phyloP scores from a whole-genome alignment of 1,140 invertebrate species.

The Phymastichus coffea region DNA sequence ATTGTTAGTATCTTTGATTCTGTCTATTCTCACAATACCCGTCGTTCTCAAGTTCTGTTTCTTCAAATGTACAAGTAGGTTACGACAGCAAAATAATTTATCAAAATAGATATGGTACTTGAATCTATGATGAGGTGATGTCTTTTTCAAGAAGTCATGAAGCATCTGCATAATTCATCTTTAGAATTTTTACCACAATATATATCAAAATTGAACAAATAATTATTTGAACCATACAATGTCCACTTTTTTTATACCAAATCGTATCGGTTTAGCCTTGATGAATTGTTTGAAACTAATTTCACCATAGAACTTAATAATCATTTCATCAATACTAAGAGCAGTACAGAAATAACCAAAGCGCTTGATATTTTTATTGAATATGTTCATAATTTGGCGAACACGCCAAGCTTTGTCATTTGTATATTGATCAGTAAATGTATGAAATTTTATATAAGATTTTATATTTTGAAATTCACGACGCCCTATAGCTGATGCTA shows the following conservation, averaged over 20 bases:
- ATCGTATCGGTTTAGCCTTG: too few relatives aligned
- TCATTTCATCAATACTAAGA: too few relatives aligned
- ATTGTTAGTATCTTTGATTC: conserved; percentile 22
- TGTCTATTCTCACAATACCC: conserved; percentile 20
- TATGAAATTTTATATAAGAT: too few relatives aligned
- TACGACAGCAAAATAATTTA: too few relatives aligned
- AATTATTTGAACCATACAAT: conserved; percentile 22
- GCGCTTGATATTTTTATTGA: conserved; percentile 13
- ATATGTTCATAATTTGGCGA: too few relatives aligned
- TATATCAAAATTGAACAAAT: conserved; percentile 26
- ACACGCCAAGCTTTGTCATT: too few relatives aligned
- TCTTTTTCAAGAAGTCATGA: conserved; percentile 20
- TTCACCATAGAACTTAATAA: too few relatives aligned
- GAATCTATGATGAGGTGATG: neutral
- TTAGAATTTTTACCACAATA: neutral
- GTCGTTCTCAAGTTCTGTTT: conserved; percentile 22
- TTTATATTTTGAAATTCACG: too few relatives aligned
- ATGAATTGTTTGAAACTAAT: conserved; percentile 26
- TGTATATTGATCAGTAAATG: too few relatives aligned
- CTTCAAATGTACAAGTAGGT: conserved; percentile 13
- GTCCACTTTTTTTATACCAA: conserved; percentile 30
- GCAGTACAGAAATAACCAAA: too few relatives aligned
- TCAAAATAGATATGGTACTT: conserved; percentile 23
- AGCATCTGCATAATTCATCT: too few relatives aligned
- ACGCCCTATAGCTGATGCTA: too few relatives aligned